Base-by-base conservation (phyloP, 2,888 invertebrate species). In the Tetranychus piercei region DNA sequence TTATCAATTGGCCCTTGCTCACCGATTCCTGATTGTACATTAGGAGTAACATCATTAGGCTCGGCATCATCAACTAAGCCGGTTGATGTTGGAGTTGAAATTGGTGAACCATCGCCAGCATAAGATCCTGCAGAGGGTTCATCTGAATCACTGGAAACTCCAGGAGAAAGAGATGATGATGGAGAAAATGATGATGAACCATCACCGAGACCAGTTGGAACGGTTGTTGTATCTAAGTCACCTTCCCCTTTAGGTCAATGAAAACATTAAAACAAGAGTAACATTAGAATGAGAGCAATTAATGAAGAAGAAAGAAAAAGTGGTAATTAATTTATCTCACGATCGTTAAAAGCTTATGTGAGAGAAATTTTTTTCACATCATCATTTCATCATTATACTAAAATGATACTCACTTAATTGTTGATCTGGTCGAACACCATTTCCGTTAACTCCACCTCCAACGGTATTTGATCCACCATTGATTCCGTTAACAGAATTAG, bases 121-220 rank as follows among this genome's bases (percentile, higher is more conserved):
- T 15, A 78, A 22, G 6, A 84, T 85, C 79, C 85, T 87, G 64
- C 86, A 86, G 79, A 87, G 85, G 79, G 85, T 87, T 73, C 88
- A 88, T 78, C 86, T 87, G 80, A 87, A 87, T 34, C 86, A 86
- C 0, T 83, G 85, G 75, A 87, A 87, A 1, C 84, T 86, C 79
- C 82, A 83, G 55, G 55, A 15, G 55, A 55, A 15, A 15, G 15
- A 55, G 55, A 15, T 15, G 55, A 55, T 9, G 15, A 9, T 15
- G 55, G 55, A 55, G 55, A 55, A 15, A 55, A 55, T 55, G 55
- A 55, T 55, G 55, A 55, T 55, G 55, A 55, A 9, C 55, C 55
- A 55, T 15, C 55, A 55, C 55, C 55, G 15, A 55, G 55, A 15
- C 55, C 55, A 55, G 55, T 55, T 15, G 55, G 1, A 7, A 55